These are phyloP conservation scores for Bubalus kerabau DNA, from an alignment of 2,113 vertebrate species.

Conservation along the genomic window DNA sequence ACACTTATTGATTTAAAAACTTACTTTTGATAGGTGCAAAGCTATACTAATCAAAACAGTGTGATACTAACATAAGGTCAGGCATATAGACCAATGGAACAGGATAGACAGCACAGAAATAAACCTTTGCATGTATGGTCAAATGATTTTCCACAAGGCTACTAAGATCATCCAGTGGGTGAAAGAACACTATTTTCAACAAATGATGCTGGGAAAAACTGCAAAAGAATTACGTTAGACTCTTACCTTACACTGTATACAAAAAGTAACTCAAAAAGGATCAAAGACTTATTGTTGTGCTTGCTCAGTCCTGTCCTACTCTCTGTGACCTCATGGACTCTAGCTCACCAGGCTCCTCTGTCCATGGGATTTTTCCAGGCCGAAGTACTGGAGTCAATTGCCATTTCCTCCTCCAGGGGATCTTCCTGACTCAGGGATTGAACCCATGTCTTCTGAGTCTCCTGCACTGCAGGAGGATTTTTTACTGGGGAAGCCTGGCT, in stretches of 20 bases:
- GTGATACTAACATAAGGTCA: not conserved
- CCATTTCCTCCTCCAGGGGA: not conserved
- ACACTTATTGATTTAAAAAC: not conserved
- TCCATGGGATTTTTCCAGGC: not conserved
- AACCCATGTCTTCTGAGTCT: not conserved
- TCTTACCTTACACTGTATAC: not conserved
- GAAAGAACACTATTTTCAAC: not conserved
- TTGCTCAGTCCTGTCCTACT: not conserved
- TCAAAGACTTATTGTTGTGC: not conserved
- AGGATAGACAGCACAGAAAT: not conserved
- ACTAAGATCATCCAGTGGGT: not conserved
- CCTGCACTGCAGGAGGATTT: not conserved
- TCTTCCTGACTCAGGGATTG: not conserved
- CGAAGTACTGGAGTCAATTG: not conserved
- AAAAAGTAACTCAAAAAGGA: not conserved
- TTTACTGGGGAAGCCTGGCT: not conserved
- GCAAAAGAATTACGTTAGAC: not conserved
- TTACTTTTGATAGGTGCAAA: not conserved
- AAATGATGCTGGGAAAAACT: not conserved
- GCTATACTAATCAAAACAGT: not conserved
- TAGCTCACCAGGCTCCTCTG: not conserved
- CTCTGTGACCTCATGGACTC: not conserved
- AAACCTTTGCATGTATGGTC: not conserved
- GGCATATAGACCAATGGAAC: not conserved
- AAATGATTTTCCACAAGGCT: not conserved